These are phyloP conservation scores for Odontophorus gujanensis DNA, from an alignment of 2,113 vertebrate genomes.

Conservation along the genomic window DNA sequence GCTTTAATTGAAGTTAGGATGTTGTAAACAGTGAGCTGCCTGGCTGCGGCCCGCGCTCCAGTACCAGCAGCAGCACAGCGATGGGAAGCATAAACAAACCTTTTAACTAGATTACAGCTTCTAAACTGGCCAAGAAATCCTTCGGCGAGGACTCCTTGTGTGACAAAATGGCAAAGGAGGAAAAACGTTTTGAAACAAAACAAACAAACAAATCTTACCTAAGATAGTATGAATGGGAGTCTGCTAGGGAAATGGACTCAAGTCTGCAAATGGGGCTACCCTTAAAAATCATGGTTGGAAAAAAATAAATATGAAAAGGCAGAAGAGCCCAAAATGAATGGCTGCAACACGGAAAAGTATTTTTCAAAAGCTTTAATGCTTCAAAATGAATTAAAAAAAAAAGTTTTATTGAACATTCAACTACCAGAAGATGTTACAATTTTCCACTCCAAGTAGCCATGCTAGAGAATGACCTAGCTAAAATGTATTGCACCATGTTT, in stretches of 20 bases:
- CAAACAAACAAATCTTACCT: neutral
- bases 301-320: neutral
- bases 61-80: slow-evolving; percentile 72
- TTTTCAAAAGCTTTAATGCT: neutral
- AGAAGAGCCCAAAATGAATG: neutral
- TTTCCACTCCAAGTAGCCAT: neutral
- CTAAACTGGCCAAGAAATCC: slow-evolving; percentile 67
- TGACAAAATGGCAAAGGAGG: slow-evolving; percentile 28
- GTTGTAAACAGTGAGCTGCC: slow-evolving; percentile 74
- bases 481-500: neutral
- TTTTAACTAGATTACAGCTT: slow-evolving; percentile 72
- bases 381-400: neutral
- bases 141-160: slow-evolving; percentile 41
- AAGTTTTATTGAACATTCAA: neutral
- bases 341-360: neutral
- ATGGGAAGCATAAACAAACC: slow-evolving; percentile 77
- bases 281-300: neutral
- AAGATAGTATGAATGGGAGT: neutral
- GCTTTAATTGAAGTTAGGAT: slow-evolving; percentile 72
- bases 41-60: slow-evolving; percentile 70
- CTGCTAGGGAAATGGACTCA: neutral
- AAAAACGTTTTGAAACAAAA: slow-evolving; percentile 35
- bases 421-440: neutral
- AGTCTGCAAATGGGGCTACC: neutral
- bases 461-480: neutral